Evolutionary conservation across 2,113 vertebrate genomes (phyloP).

Genomic region (Catharus bicknelli): DNA sequence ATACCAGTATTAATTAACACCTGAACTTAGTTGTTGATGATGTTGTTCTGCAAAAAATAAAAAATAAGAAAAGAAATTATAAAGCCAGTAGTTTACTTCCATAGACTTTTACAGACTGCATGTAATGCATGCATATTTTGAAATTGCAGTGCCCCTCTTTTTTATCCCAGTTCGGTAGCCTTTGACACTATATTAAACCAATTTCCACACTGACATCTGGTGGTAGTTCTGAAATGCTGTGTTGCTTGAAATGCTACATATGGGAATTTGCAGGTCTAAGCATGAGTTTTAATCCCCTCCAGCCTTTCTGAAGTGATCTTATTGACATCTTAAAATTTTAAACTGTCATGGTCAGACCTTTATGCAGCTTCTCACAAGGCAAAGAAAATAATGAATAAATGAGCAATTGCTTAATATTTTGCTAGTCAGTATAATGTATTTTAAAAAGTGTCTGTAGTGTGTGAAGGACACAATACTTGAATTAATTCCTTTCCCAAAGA

Average conservation of each 20-base stretch:
- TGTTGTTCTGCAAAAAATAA: background rate
- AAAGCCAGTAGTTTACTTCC: background rate
- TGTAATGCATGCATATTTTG: background rate
- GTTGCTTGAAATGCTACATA: slow-evolving; percentile 31
- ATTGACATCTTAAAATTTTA: background rate
- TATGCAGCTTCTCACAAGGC: background rate
- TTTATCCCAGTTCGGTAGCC: background rate
- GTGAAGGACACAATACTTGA: background rate
- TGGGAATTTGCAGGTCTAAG: background rate
- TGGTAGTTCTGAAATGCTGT: slow-evolving; percentile 46
- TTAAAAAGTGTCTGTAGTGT: background rate
- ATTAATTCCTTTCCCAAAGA: background rate
- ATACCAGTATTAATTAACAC: background rate
- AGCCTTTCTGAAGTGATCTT: background rate
- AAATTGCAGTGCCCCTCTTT: background rate
- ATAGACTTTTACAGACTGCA: background rate
- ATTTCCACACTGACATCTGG: slow-evolving; percentile 76
- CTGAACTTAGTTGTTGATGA: background rate
- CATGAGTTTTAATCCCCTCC: background rate
- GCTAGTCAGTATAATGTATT: background rate
- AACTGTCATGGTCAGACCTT: background rate
- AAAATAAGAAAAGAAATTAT: background rate
- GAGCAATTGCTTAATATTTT: background rate
- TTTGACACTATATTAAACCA: background rate
- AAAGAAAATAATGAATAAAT: background rate